Evolutionary conservation across 1,140 invertebrate species (phyloP), one percentile per base, ranked within the genome.

Genomic region (Caenorhabditis brenneri): DNA sequence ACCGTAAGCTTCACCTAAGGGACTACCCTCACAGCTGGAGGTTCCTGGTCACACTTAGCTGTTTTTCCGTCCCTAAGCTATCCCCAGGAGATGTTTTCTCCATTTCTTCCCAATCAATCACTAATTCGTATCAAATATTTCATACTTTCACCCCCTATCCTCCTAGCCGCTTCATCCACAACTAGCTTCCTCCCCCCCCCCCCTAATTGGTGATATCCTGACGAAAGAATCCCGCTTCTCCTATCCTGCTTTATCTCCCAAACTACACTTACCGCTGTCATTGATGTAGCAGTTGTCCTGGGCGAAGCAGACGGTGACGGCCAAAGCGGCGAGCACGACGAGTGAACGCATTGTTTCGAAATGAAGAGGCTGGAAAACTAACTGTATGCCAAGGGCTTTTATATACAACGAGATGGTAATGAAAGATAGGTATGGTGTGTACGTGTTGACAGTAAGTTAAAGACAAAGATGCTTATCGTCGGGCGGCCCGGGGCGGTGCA

Each of bases 211-310:
- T n/a, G n/a, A n/a, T 36, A 19, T 15, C 10, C 29, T 12, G 4
- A 12, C 60, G 27, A 58, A 29, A 9, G 19, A 31, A 36, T 65
- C 31, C 24, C n/a, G 29, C 31, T 36, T 36, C 33, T 36, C 58
- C 16, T 36, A 7, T 31, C 2, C 27, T 29, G n/a, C n/a, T n/a
- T n/a, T n/a, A n/a, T n/a, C n/a, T n/a, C n/a, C n/a, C n/a, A n/a
- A n/a, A n/a, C n/a, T n/a, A 36, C 65, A 69, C 86, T 83, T 49
- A 87, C 87, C 87, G 46, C 80, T 87, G 60, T 89, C 89, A 78
- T 88, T 90, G 86, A 90, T 91, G 82, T 89, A 89, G 69, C 88
- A 89, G 69, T 84, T 90, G 65, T 88, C 88, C 78, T 87, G 82
- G 22, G 84, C 79, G 24, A 49, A 27, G 84, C 49, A 55, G 48